A percentile compares a stretch with the other conserved stretches of the same genome.
Evolutionary conservation across 2,888 invertebrate species (phyloP).

Genomic region (Calameuta pallipes): DNA sequence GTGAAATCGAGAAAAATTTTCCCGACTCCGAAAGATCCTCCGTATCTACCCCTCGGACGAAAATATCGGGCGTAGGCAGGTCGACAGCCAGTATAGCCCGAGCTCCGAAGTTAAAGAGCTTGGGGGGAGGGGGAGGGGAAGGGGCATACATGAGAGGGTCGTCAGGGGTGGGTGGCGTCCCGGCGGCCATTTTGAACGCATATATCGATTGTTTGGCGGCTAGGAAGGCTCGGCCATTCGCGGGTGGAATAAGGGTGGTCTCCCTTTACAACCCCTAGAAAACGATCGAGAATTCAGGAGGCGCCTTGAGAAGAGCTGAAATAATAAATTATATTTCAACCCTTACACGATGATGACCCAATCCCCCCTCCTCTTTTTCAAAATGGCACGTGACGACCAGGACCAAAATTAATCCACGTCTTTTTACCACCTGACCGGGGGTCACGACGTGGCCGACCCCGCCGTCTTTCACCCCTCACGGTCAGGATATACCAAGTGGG

Average conservation of each 20-base stretch:
- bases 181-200: constrained; percentile 67
- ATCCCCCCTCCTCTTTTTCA: neutral
- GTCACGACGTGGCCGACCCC: constrained; percentile 1
- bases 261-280: constrained; percentile 40
- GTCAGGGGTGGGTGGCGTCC: constrained; percentile 61
- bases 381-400: neutral
- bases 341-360: neutral
- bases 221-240: constrained; percentile 64
- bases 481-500: constrained; percentile 37
- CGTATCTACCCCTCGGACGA: neutral
- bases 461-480: constrained; percentile 17
- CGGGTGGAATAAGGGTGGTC: constrained; percentile 41
- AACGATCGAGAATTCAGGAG: constrained; percentile 30
- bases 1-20: constrained; percentile 27
- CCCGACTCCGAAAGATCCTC: neutral
- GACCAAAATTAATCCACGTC: neutral
- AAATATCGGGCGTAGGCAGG: constrained; percentile 37
- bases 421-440: neutral
- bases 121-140: constrained; percentile 37
- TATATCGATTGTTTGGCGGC: constrained; percentile 68
- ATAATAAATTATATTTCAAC: neutral
- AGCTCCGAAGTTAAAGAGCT: constrained; percentile 62
- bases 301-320: neutral
- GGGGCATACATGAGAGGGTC: constrained; percentile 30
- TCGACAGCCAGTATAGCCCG: constrained; percentile 52